Evolutionary conservation across 2,888 invertebrate genomes (phyloP), one percentile per base, ranked within the genome.

Genomic region (Cephus pygmeus): DNA sequence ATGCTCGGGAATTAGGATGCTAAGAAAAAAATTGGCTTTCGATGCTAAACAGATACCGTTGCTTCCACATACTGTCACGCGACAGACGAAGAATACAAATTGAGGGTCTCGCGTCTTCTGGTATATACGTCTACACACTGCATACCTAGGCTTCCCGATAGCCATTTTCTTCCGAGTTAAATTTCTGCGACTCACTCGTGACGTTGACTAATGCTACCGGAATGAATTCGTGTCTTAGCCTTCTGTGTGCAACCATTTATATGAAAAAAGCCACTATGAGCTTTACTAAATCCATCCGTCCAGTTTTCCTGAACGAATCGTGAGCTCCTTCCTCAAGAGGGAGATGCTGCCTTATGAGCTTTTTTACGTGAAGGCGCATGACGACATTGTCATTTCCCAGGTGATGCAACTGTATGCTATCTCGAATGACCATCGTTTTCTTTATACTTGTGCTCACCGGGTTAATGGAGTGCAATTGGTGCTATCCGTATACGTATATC

Each of bases 151-250:
- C 56, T 56, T 56, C 23, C 81, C 56, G 76, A 76, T 78, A 79
- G 81, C 81, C 85, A 85, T 84, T 87, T 88, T 87, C 87, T 88
- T 87, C 82, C 86, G 86, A 89, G 84, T 89, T 89, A 88, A 89
- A 89, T 89, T 89, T 88, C 88, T 88, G 87, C 87, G 88, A 88
- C 86, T 88, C 83, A 83, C 83, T 84, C 79, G 80, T 85, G 89
- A 89, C 89, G 84, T 89, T 89, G 89, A 89, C 89, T 88, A 86
- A 89, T 89, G 89, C 86, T 84, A 82, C 83, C 83, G 84, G 85
- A 83, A 88, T 86, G 88, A 87, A 89, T 86, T 89, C 88, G 86
- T 87, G 89, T 85, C 83, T 81, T 82, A 80, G 35, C 35, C 35
- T 30, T 6, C 71, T 6, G 30, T 34, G 35, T 74, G 23, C 74